Conservation (phyloP, 2,888 invertebrate genomes). For the Candidula unifasciata region DNA sequence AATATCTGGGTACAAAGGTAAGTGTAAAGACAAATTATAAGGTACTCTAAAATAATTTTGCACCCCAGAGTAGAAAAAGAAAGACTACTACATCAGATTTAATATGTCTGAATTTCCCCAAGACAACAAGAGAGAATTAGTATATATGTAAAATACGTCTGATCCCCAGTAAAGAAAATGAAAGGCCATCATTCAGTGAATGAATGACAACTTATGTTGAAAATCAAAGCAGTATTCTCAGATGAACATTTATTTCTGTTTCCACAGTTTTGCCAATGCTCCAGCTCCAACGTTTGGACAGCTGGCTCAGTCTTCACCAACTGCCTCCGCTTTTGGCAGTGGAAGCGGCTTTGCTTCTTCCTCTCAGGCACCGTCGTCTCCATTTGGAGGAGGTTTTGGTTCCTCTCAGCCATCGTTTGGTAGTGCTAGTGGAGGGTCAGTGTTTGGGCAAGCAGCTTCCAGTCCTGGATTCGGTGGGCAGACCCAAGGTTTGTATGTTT, state of each 20-base stretch:
- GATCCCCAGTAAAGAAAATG: no score
- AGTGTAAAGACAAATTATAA: no score
- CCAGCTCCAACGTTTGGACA: conserved; percentile 68
- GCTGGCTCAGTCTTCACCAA: conserved; percentile 64
- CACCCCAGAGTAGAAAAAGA: no score
- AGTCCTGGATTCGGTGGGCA: conserved; percentile 48
- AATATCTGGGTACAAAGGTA: no score
- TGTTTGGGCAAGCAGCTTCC: conserved; percentile 26
- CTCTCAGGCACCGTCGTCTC: conserved; percentile 25
- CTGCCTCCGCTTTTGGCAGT: conserved; percentile 57
- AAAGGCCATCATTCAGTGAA: background rate
- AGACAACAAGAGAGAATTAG: no score
- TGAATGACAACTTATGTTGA: background rate
- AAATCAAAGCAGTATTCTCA: background rate
- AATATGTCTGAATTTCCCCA: no score
- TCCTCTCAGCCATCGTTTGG: conserved; percentile 24
- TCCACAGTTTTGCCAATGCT: conserved; percentile 62
- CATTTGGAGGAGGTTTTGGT: conserved; percentile 55
- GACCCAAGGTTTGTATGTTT: conserved; percentile 25
- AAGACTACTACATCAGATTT: no score
- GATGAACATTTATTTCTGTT: background rate
- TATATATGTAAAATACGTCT: no score
- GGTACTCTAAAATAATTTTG: no score
- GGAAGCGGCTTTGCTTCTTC: conserved; percentile 51
- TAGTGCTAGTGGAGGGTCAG: conserved; percentile 1